These are phyloP conservation scores for Caenorhabditis virilis DNA, from an alignment of 2,888 invertebrate genomes.

Conservation along the genomic window DNA sequence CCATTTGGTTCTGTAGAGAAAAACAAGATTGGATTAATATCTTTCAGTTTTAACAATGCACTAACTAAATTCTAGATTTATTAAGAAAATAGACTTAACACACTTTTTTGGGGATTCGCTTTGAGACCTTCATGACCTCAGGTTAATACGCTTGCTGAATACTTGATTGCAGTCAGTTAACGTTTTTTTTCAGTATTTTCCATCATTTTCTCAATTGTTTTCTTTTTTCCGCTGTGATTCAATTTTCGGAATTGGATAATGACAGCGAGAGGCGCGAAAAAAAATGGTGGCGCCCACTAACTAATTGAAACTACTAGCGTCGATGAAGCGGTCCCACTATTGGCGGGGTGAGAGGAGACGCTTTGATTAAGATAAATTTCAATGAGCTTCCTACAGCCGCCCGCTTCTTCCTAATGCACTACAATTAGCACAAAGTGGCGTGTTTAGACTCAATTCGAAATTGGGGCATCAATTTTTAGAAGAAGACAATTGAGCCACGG, in stretches of 20 bases:
- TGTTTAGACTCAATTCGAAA: conserved; percentile 40
- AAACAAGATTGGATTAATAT: too few species aligned
- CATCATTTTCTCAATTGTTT: not conserved
- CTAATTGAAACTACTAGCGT: too few species aligned
- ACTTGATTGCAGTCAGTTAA: too few species aligned
- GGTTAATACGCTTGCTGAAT: too few species aligned
- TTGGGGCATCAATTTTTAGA: too few species aligned
- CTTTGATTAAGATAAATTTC: conserved; percentile 50
- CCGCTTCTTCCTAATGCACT: conserved; percentile 38
- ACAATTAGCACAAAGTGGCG: conserved; percentile 49
- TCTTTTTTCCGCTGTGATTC: not conserved
- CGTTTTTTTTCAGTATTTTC: not conserved
- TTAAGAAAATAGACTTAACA: too few species aligned
- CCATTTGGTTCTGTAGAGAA: conserved; percentile 87
- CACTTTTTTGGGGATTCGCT: too few species aligned
- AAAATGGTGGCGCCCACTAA: conserved; percentile 29
- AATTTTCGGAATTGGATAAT: conserved; percentile 22
- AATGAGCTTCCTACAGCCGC: conserved; percentile 7
- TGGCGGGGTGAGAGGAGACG: conserved; percentile 19
- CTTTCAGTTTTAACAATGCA: too few species aligned
- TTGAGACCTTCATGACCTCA: too few species aligned
- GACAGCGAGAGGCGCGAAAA: conserved; percentile 12
- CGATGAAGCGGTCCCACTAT: too few species aligned
- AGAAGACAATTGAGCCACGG: too few species aligned
- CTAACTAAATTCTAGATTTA: too few species aligned